These are phyloP conservation scores for Cinclus mexicanus DNA, from an alignment of 2,113 vertebrate genomes.

Conservation along the genomic window DNA sequence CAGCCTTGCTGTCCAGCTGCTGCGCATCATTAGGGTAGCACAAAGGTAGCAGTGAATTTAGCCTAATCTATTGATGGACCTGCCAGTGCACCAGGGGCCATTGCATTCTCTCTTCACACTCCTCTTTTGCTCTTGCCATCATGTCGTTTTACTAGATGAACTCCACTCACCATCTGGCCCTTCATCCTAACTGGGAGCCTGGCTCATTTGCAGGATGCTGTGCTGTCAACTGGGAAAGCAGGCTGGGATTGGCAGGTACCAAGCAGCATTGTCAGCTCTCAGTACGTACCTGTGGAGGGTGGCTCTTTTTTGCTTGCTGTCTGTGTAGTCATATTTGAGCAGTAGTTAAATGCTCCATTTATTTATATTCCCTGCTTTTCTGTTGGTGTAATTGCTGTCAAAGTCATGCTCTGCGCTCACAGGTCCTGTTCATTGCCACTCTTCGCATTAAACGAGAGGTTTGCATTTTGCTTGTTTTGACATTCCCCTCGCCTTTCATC, in stretches of 20 bases:
- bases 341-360: background rate
- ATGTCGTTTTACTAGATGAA: slow-evolving; percentile 11
- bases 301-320: background rate
- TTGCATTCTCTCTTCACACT: background rate
- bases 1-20: slow-evolving; percentile 30
- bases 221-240: background rate
- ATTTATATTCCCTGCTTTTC: background rate
- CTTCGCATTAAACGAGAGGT: background rate
- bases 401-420: background rate
- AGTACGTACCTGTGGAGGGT: fast-evolving
- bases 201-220: background rate
- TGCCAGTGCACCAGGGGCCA: background rate
- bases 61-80: slow-evolving; percentile 9
- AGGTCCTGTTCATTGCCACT: background rate
- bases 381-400: background rate
- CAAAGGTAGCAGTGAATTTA: slow-evolving; percentile 52
- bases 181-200: background rate
- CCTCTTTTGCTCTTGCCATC: slow-evolving; percentile 6
- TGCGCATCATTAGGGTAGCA: slow-evolving; percentile 16
- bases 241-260: background rate
- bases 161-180: slow-evolving; percentile 44
- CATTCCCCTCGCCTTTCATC: background rate
- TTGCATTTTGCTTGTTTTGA: slow-evolving; percentile 15
- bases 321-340: background rate
- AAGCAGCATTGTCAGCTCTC: background rate